Evolutionary conservation across 2,113 vertebrate genomes (phyloP).

Genomic region (Acrocephalus arundinaceus): DNA sequence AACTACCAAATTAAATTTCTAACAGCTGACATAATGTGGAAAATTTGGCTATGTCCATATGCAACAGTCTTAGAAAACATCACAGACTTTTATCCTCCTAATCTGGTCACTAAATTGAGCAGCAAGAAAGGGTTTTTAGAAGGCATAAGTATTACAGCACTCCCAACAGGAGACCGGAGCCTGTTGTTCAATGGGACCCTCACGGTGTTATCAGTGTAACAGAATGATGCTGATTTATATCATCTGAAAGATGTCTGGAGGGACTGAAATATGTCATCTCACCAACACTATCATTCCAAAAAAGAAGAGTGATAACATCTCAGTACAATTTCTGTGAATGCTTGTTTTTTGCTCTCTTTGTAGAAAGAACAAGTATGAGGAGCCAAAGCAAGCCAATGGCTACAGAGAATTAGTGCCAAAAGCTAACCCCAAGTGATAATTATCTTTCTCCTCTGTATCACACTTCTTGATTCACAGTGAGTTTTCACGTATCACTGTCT

Average conservation of each 20-base stretch:
- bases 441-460: neutral
- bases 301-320: slow-evolving; percentile 12
- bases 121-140: neutral
- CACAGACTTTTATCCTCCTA: neutral
- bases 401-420: neutral
- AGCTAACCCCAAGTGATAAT: neutral
- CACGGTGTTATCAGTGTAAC: neutral
- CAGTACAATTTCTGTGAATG: neutral
- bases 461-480: neutral
- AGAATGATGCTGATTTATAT: slow-evolving; percentile 40
- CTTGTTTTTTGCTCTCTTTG: neutral
- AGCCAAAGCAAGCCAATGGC: neutral
- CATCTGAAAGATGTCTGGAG: slow-evolving; percentile 20
- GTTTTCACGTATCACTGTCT: neutral
- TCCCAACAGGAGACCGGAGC: neutral
- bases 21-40: neutral
- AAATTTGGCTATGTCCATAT: neutral
- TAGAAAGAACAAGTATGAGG: neutral
- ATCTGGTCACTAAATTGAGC: neutral
- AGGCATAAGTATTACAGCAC: neutral
- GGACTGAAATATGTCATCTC: slow-evolving; percentile 1
- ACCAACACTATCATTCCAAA: neutral
- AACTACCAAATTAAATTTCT: neutral
- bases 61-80: neutral
- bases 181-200: neutral